Evolutionary conservation across 2,888 invertebrate species (phyloP), one percentile per base, ranked within the genome.

Genomic region (Syritta pipiens): DNA sequence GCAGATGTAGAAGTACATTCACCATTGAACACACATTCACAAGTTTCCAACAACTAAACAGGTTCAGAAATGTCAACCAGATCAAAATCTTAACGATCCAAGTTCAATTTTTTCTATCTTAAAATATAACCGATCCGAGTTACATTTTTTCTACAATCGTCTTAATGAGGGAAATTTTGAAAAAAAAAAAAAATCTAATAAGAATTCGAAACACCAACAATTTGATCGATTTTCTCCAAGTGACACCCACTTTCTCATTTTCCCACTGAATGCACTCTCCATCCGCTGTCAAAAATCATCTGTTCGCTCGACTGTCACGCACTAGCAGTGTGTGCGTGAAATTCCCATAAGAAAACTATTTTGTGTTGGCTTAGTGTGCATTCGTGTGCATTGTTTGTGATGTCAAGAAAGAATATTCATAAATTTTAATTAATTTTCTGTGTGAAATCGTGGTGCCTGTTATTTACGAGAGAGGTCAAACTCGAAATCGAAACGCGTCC

Each of bases 361-460:
- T 79, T 57, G 48, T 62, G 55, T 62, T 65, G 57, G 60, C 57
- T 62, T 46, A 60, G 77, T 77, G 71, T 79, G 77, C 67, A 72
- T 79, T 79, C 79, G 74, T 79, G 74, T 79, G 79, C 79, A 74
- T 79, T 79, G 79, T 79, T 79, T 79, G 79, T 79, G 79, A 74
- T 74, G 79, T 79, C 68, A 60, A 79, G 67, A 72, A 48, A 60
- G n/a, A 67, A 67, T 62, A 74, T 74, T 68, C 60, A 79, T 44
- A 69, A 42, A 62, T 68, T 67, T 79, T 60, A 79, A 79, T 79
- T 68, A 79, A 72, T 65, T 67, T 30, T 62, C 12, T 79, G 67
- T 65, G 79, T 79, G 74, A 79, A 79, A 79, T 79, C 79, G 40
- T 72, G 19, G 51, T 49, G 51, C 49, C 53, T 46, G 24, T 60